phyloP scores from a whole-genome alignment of 2,797 vertebrate genomes.

The Cyclura pinguis region DNA sequence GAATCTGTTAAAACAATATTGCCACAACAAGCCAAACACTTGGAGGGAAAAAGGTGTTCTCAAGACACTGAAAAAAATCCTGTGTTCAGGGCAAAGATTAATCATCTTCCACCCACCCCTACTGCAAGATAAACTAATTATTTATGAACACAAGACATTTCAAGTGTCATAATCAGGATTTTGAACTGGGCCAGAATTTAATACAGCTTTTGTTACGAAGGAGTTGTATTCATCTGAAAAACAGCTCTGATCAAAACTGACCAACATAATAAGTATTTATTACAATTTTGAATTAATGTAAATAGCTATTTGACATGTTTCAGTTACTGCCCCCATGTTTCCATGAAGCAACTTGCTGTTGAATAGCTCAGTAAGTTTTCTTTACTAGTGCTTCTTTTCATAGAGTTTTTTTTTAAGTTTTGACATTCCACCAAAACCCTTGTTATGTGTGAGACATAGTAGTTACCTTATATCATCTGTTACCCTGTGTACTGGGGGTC shows the following conservation, averaged over 20 bases:
- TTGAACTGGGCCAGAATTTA: neutral
- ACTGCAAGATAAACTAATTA: no score
- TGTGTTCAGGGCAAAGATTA: no score
- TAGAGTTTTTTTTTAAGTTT: neutral
- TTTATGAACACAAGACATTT: neutral
- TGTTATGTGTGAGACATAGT: no score
- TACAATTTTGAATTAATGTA: neutral
- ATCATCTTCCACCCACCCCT: no score
- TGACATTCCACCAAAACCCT: neutral
- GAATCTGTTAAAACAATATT: neutral
- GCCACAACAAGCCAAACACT: neutral
- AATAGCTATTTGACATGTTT: neutral
- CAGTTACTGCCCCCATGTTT: neutral
- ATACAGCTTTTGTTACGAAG: neutral
- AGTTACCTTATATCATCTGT: no score
- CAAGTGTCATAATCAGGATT: neutral
- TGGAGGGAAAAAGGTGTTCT: neutral
- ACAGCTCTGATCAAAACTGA: neutral
- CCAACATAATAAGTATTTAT: no score
- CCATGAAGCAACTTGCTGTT: neutral
- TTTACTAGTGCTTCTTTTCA: neutral
- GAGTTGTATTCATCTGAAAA: neutral
- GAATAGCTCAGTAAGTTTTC: neutral
- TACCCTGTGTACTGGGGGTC: no score
- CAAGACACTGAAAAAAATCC: neutral